Percentiles rank a stretch among this genome's conserved stretches.
phyloP scores from a whole-genome alignment of 2,888 invertebrate genomes.

The Uropetala carovei region DNA sequence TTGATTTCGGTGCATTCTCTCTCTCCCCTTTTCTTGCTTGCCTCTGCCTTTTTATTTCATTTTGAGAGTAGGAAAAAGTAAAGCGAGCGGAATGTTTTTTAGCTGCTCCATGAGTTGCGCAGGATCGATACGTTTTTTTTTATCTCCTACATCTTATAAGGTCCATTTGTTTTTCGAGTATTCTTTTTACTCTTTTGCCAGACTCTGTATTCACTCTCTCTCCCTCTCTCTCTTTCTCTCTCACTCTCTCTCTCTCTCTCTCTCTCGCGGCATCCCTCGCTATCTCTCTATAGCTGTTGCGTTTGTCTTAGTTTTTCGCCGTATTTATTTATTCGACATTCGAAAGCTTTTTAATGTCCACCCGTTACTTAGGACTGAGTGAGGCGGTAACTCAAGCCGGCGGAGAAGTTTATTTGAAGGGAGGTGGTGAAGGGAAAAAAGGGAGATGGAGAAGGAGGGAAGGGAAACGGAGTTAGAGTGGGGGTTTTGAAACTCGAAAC shows the following conservation, averaged over 20 bases:
- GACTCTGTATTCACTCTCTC: neutral
- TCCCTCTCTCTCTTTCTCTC: neutral
- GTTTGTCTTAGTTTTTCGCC: neutral
- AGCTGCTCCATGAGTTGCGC: neutral
- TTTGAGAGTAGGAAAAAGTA: neutral
- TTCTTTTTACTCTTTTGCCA: neutral
- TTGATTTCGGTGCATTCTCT: neutral
- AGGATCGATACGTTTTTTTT: neutral
- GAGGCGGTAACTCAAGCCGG: neutral
- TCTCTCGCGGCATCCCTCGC: too few species aligned
- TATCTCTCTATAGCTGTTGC: neutral
- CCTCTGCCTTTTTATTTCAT: neutral
- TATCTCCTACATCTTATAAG: neutral
- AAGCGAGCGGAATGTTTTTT: neutral
- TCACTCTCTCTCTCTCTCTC: neutral
- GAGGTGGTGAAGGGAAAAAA: neutral
- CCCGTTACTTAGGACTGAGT: neutral
- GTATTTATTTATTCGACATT: conserved; percentile 3
- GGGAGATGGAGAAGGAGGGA: neutral
- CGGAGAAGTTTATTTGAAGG: conserved; percentile 24
- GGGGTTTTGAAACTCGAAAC: conserved; percentile 1
- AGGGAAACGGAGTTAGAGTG: too few species aligned
- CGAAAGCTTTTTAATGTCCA: neutral
- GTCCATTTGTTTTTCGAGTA: neutral
- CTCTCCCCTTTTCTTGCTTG: neutral